phyloP scores from a whole-genome alignment of 2,888 invertebrate genomes.

The Tromatobia lineatoria region DNA sequence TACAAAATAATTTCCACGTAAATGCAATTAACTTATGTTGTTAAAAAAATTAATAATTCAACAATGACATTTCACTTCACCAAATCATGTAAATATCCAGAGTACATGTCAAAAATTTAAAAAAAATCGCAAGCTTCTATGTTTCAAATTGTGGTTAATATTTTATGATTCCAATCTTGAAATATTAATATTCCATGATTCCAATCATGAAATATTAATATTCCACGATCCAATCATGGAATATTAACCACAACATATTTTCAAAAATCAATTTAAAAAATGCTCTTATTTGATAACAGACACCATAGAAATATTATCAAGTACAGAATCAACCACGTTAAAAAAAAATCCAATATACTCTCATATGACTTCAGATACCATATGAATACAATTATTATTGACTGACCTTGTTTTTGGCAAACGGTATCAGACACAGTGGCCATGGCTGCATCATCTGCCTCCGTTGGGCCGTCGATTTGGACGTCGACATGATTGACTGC shows the following conservation, averaged over 20 bases:
- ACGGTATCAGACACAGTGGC: conserved; percentile 81
- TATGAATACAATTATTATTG: neutral
- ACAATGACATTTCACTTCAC: neutral
- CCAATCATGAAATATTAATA: no score
- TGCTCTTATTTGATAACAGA: no score
- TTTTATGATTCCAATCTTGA: no score
- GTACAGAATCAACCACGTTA: no score
- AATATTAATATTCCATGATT: no score
- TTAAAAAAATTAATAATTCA: neutral
- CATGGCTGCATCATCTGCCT: conserved; percentile 84
- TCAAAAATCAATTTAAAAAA: no score
- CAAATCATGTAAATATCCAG: no score
- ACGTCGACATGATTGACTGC: conserved; percentile 36
- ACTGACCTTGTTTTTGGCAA: conserved; percentile 81
- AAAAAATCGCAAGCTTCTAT: neutral
- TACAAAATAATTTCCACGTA: neutral
- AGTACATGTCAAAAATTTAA: neutral
- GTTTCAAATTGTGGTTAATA: no score
- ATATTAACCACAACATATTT: no score
- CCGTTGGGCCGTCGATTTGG: conserved; percentile 75
- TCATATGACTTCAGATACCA: neutral
- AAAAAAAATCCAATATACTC: no score
- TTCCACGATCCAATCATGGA: no score
- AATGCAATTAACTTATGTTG: neutral
- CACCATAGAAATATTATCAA: no score